Evolutionary conservation across 2,888 invertebrate species (phyloP).

Genomic region (Epirrita christyi): DNA sequence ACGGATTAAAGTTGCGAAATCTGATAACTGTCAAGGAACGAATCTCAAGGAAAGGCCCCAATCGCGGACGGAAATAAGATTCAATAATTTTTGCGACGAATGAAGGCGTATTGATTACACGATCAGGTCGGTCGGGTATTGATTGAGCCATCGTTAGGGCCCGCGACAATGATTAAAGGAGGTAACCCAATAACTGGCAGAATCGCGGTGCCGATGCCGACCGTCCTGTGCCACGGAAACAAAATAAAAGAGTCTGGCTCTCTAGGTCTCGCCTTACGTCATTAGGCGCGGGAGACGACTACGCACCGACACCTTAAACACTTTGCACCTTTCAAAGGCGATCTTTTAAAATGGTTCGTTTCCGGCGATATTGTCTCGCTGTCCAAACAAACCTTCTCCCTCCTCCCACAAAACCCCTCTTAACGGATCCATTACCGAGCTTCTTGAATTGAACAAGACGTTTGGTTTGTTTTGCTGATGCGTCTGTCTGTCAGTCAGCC

Average conservation of each 20-base stretch:
- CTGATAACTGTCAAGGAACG: constrained; percentile 28
- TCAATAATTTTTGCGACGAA: constrained; percentile 60
- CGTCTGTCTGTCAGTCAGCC: constrained; percentile 51
- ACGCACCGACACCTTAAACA: constrained; percentile 43
- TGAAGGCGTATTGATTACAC: constrained; percentile 76
- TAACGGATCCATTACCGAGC: constrained; percentile 57
- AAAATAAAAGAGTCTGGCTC: constrained; percentile 66
- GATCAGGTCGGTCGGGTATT: constrained; percentile 50
- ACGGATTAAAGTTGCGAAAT: constrained; percentile 26
- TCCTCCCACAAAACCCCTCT: constrained; percentile 37
- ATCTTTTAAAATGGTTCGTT: constrained; percentile 59
- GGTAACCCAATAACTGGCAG: constrained; percentile 75
- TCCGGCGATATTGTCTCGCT: constrained; percentile 67
- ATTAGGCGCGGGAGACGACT: constrained; percentile 58
- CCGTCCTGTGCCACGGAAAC: constrained; percentile 60
- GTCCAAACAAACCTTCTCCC: constrained; percentile 63
- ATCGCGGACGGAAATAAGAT: constrained; percentile 49
- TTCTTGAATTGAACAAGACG: constrained; percentile 46
- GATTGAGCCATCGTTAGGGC: constrained; percentile 59
- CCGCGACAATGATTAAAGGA: constrained; percentile 74
- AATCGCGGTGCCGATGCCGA: too few relatives aligned
- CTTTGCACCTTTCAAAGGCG: constrained; percentile 52
- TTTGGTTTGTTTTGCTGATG: constrained; percentile 36
- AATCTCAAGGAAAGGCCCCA: constrained; percentile 34
- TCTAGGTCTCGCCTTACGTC: constrained; percentile 69